These are phyloP conservation scores for Agriopis leucophaearia DNA, from an alignment of 2,888 invertebrate genomes.

Conservation along the genomic window DNA sequence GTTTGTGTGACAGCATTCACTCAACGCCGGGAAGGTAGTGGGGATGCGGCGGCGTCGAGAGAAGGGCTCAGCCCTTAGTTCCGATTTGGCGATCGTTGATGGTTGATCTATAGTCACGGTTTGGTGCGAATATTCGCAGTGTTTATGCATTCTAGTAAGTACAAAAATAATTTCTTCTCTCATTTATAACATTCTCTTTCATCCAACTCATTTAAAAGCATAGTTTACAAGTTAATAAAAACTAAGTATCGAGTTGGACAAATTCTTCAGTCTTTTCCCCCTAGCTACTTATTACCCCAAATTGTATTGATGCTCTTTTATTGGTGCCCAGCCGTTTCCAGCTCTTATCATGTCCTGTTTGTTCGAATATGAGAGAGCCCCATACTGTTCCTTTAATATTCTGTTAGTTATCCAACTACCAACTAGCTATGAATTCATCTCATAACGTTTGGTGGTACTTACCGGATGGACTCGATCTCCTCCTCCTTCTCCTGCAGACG, in stretches of 20 bases:
- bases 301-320: no score
- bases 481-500: constrained; percentile 99
- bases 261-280: neutral
- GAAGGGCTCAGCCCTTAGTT: constrained; percentile 61
- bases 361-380: neutral
- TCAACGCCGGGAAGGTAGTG: constrained; percentile 63
- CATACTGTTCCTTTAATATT: neutral
- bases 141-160: constrained; percentile 36
- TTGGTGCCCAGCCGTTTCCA: neutral
- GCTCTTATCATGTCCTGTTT: neutral
- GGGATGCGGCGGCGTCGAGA: constrained; percentile 60
- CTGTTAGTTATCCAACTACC: neutral
- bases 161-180: neutral
- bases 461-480: constrained; percentile 99
- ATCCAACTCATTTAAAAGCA: neutral
- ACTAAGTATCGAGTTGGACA: neutral
- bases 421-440: neutral
- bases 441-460: constrained; percentile 68
- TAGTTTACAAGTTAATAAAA: neutral
- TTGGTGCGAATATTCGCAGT: constrained; percentile 44
- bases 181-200: neutral
- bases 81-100: constrained; percentile 64
- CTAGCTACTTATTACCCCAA: neutral
- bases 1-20: constrained; percentile 68
- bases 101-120: constrained; percentile 47